Base-by-base conservation (phyloP, 2,113 vertebrate species). In the Brachyistius frenatus region DNA sequence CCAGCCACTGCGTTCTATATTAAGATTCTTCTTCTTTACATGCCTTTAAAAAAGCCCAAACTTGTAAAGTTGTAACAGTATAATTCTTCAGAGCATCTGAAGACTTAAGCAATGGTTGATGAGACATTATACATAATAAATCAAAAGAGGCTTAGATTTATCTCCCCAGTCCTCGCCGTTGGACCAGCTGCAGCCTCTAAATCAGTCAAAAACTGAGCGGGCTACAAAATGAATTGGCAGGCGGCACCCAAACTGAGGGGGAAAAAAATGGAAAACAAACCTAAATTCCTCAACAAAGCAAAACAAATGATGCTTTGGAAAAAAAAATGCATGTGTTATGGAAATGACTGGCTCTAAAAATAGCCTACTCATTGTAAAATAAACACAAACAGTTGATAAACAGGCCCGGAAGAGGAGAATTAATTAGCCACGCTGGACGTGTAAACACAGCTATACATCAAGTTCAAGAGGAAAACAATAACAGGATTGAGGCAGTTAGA, bases 401-500 rank as follows among this genome's bases (percentile, higher is more conserved):
- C 91, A 90, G 83, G 88, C 86, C 86, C 89, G 8, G 76, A 93
- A 92, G 92, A 90, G 61, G 80, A 74, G 76, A 94, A 93, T 94
- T 93, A 93, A 94, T 95, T 93, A 93, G 89, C 85, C 74, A 86
- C 66, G 80, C 89, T 87, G 89, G 93, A 90, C 80, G 83, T 61
- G 85, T 92, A 93, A 94, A 94, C 89, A 93, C 79, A 88, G 88
- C 85, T 74, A 94, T 93, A 91, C 90, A 95, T 95, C 92, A 95
- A 91, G 87, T 93, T 93, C 90, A 92, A 83, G 83, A 87, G 80
- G 61, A 86, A 90, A 91, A 92, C 89, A 93, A 91, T 84, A 89
- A 92, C 88, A 86, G 60, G 72, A 57, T 65, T 71, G 76, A 85
- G 75, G 83, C 76, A 35, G 78, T 86, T 58, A 33, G 72, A 86